phyloP scores from a whole-genome alignment of 1,140 invertebrate genomes.

The Dryas iulia region DNA sequence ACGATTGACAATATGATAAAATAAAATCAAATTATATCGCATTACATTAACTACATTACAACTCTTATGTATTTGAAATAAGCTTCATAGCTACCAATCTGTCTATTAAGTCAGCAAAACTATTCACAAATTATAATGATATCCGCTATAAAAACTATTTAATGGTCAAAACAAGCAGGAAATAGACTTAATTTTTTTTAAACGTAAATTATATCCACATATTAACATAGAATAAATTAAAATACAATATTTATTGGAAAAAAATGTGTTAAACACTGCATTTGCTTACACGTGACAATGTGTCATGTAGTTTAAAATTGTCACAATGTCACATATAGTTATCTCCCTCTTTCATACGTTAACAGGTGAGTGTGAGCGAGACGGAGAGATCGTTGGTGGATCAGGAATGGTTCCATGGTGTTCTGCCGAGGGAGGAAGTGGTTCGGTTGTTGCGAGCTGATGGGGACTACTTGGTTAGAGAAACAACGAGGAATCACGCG shows the following conservation, averaged over 20 bases:
- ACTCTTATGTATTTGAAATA: not conserved
- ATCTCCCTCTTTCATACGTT: constrained; percentile 19
- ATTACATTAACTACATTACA: not conserved
- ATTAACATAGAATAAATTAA: constrained; percentile 15
- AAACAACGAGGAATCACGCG: constrained; percentile 96
- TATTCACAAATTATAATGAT: not conserved
- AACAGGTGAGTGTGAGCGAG: constrained; percentile 66
- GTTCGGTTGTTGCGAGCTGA: constrained; percentile 92
- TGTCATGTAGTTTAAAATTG: constrained; percentile 22
- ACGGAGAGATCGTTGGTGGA: constrained; percentile 85
- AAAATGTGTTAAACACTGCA: constrained; percentile 15
- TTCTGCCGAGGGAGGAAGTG: constrained; percentile 96
- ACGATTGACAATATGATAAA: not conserved
- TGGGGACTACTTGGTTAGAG: constrained; percentile 96
- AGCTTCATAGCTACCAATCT: not conserved
- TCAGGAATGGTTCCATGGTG: constrained; percentile 99
- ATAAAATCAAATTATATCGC: not conserved
- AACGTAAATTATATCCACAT: not conserved
- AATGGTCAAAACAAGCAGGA: constrained; percentile 6
- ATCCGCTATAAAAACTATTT: constrained; percentile 15
- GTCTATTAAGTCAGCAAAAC: not conserved
- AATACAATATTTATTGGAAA: constrained; percentile 9
- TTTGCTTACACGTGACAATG: constrained; percentile 24
- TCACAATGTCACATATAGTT: constrained; percentile 5
- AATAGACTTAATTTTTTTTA: not conserved